phyloP scores from a whole-genome alignment of 2,113 vertebrate species.

The Hippocampus guttulatus region DNA sequence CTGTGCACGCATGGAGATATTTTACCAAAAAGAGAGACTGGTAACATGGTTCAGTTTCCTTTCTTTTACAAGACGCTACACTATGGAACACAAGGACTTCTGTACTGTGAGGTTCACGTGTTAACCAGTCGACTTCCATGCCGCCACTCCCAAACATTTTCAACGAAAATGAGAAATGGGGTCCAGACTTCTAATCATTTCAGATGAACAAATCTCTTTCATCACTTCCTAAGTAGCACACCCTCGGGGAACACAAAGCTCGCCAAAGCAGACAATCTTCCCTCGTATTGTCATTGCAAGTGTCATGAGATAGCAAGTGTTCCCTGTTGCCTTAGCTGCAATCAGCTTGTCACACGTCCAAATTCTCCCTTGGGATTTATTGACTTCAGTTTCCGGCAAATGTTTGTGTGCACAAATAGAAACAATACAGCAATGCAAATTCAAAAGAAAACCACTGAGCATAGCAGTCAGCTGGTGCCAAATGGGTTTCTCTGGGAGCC shows the following conservation, averaged over 20 bases:
- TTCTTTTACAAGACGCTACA: no score
- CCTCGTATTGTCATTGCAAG: background rate
- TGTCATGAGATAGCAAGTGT: background rate
- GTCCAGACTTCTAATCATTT: constrained; percentile 2
- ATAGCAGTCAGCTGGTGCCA: background rate
- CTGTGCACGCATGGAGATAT: no score
- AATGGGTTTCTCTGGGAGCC: background rate
- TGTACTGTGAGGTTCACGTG: no score
- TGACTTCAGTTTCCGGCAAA: background rate
- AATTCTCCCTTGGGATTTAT: background rate
- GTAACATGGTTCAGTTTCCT: no score
- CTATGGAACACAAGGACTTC: no score
- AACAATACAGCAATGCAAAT: background rate
- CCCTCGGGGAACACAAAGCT: background rate
- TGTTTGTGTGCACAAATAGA: background rate
- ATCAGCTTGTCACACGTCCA: background rate
- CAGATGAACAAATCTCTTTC: background rate
- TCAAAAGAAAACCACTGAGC: background rate
- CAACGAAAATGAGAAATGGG: background rate
- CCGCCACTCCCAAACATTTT: background rate
- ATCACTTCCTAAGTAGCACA: background rate
- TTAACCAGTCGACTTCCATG: no score
- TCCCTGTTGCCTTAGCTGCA: background rate
- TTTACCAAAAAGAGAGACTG: no score
- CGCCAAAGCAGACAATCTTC: background rate